Evolutionary conservation across 2,797 vertebrate species (phyloP), one percentile per base, ranked within the genome.

Genomic region (Silurus lanzhouensis): DNA sequence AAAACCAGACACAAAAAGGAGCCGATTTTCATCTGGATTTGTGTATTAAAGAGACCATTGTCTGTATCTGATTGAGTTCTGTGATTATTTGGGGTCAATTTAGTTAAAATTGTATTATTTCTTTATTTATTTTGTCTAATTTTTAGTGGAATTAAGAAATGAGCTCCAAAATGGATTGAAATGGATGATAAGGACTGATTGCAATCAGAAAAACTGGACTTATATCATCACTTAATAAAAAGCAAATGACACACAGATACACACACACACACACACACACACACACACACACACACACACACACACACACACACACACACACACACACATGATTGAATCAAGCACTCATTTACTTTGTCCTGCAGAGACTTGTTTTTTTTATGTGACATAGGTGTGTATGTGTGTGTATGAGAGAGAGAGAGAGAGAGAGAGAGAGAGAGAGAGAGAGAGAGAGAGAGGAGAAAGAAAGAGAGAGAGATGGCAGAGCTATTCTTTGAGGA

Each of bases 401-500:
- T 84, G 58, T 74, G 77, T 83, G 67, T 55, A 64, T 80, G 68
- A 80, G 74, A 75, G 79, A 13, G 15, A 75, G 85, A 67, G 25
- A 85, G 82, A 61, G 78, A 68, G 77, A 80, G 8, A 64, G 25
- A 66, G 72, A 44, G 46, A 12, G 72, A 44, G 46, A 12, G 57
- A 74, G 48, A 68, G 63, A 74, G 67, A 61, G 58, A 12, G 81
- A 58, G 66, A 25, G 66, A 38, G 52, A 20, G 48, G 80, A 20
- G 48, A 58, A 70, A 74, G 61, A 66, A 63, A 71, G 83, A 83
- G 68, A 81, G 52, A 44, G 74, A 81, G 71, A 86, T 72, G 66
- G 87, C 38, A 87, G 75, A 87, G 74, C 78, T 86, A 86, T 85
- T 88, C 87, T 90, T 88, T 89, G 86, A 88, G 84, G 84, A 86